Evolutionary conservation across 2,888 invertebrate species (phyloP).

Genomic region (Megamerina dolium): DNA sequence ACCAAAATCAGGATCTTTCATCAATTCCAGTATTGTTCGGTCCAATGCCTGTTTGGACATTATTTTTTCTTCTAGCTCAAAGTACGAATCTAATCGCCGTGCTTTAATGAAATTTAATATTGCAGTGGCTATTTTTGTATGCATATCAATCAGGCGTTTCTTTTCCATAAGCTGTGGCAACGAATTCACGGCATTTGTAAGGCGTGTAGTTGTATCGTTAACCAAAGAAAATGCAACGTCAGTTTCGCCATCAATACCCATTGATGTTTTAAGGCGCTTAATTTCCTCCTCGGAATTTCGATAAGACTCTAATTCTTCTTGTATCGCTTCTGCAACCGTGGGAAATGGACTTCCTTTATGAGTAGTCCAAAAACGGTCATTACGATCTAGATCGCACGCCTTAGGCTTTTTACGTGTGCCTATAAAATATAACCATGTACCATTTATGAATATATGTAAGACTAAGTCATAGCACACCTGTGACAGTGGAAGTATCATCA

Average conservation of each 20-base stretch:
- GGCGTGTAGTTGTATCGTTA: constrained; percentile 84
- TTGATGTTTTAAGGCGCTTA: constrained; percentile 85
- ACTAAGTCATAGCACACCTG: too few relatives aligned
- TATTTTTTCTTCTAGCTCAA: constrained; percentile 96
- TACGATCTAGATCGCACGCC: constrained; percentile 82
- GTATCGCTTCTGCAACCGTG: constrained; percentile 95
- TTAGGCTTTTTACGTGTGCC: constrained; percentile 72
- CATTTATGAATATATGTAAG: too few relatives aligned
- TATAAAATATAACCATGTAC: too few relatives aligned
- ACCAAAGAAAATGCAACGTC: constrained; percentile 83
- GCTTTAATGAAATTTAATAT: constrained; percentile 80
- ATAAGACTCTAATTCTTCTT: constrained; percentile 95
- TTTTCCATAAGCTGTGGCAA: constrained; percentile 95
- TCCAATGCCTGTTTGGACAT: constrained; percentile 82
- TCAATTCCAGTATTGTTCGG: constrained; percentile 79
- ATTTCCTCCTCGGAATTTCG: constrained; percentile 91
- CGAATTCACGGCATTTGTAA: constrained; percentile 93
- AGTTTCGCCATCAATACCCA: constrained; percentile 87
- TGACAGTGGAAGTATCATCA: constrained; percentile 53
- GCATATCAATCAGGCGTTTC: constrained; percentile 96
- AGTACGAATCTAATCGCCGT: constrained; percentile 88
- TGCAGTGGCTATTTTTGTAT: constrained; percentile 95
- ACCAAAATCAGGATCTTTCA: constrained; percentile 81
- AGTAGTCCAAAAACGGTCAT: constrained; percentile 86
- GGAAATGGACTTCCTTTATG: constrained; percentile 94